These are phyloP conservation scores for Zosterops lateralis DNA, from an alignment of 2,113 vertebrate species.

Conservation along the genomic window DNA sequence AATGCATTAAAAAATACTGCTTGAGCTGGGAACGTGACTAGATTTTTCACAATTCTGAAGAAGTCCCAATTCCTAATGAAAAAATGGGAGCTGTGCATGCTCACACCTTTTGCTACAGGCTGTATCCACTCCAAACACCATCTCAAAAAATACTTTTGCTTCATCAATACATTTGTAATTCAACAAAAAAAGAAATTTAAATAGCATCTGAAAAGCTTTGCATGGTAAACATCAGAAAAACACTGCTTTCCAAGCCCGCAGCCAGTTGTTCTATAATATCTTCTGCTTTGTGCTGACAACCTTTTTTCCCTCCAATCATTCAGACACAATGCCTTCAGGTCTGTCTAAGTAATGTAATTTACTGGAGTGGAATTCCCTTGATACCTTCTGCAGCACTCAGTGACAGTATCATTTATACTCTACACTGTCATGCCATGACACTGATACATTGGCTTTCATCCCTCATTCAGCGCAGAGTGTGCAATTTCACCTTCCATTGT, in stretches of 20 bases:
- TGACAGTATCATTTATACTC: constrained; percentile 83
- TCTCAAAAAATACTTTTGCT: background rate
- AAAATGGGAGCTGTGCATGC: background rate
- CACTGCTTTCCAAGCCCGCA: constrained; percentile 47
- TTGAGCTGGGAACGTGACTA: background rate
- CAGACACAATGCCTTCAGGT: constrained; percentile 79
- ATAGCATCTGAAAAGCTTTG: constrained; percentile 16
- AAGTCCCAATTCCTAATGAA: background rate
- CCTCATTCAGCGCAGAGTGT: constrained; percentile 62
- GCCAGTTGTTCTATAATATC: constrained; percentile 66
- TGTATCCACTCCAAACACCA: background rate
- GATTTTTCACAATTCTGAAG: background rate
- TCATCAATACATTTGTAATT: constrained; percentile 32
- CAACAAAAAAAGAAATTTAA: background rate
- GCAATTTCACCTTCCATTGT: constrained; percentile 76
- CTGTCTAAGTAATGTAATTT: constrained; percentile 84
- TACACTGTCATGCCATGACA: constrained; percentile 73
- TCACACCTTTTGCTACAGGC: background rate
- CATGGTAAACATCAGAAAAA: constrained; percentile 61
- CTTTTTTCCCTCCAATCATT: constrained; percentile 70
- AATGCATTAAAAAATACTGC: background rate
- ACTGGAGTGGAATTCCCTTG: constrained; percentile 81
- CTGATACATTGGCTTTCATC: constrained; percentile 76
- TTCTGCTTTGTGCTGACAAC: constrained; percentile 72
- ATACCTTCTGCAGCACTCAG: constrained; percentile 75